Percentiles rank a stretch among this genome's conserved stretches.
phyloP scores from a whole-genome alignment of 2,888 invertebrate species.

The Macrophya annulata region DNA sequence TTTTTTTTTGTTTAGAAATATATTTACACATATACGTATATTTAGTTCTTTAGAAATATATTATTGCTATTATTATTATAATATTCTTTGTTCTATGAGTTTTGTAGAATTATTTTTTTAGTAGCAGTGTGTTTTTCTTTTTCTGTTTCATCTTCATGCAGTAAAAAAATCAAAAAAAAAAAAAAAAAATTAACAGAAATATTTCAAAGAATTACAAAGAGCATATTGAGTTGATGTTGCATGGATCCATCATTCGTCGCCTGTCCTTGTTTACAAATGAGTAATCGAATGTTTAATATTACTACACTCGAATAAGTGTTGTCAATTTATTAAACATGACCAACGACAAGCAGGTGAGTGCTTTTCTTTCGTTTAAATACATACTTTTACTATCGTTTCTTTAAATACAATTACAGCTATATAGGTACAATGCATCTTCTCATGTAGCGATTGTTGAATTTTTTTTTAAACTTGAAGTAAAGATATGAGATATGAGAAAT shows the following conservation, averaged over 20 bases:
- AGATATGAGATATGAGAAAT: no score
- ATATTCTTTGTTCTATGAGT: conserved; percentile 60
- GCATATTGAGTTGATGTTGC: conserved; percentile 65
- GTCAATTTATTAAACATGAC: conserved; percentile 69
- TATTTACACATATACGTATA: background rate
- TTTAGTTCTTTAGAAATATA: conserved; percentile 32
- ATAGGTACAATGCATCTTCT: no score
- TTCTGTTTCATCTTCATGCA: conserved; percentile 66
- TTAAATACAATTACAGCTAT: background rate
- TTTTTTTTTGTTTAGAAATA: background rate
- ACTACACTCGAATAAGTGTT: conserved; percentile 36
- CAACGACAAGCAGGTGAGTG: conserved; percentile 78
- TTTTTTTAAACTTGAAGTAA: no score
- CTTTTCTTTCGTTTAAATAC: background rate
- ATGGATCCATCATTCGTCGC: conserved; percentile 64
- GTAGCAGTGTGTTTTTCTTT: conserved; percentile 60
- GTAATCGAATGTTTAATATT: conserved; percentile 16
- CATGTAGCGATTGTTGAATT: no score
- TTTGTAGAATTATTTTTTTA: conserved; percentile 34
- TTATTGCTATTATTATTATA: conserved; percentile 23
- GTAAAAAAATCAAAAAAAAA: conserved; percentile 62
- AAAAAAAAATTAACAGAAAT: background rate
- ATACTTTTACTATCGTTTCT: background rate
- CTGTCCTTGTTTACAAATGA: conserved; percentile 55
- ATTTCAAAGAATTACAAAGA: conserved; percentile 61